Evolutionary conservation across 1,140 invertebrate species (phyloP).

Genomic region (Phocides pigmalion): DNA sequence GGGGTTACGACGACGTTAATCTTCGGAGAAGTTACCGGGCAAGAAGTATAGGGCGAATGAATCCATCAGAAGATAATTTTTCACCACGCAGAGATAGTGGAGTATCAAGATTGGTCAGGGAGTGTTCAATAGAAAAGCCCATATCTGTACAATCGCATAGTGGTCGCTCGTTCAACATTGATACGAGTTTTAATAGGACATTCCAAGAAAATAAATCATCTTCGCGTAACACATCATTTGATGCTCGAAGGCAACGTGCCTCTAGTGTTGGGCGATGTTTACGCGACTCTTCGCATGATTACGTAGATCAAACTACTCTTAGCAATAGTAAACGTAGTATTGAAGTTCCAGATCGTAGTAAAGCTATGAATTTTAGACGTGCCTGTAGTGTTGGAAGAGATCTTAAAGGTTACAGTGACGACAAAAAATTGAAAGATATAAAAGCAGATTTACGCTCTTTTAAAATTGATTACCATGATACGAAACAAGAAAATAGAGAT

Average conservation of each 20-base stretch:
- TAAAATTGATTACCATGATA: constrained; percentile 34
- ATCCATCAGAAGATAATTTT: constrained; percentile 32
- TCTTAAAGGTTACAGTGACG: constrained; percentile 28
- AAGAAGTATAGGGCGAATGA: constrained; percentile 38
- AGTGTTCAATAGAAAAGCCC: constrained; percentile 41
- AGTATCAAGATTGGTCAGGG: not conserved
- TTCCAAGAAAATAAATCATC: constrained; percentile 51
- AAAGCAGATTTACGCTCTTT: constrained; percentile 67
- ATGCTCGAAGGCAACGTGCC: constrained; percentile 60
- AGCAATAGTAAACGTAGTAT: constrained; percentile 21
- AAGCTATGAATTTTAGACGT: constrained; percentile 48
- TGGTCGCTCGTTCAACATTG: constrained; percentile 61
- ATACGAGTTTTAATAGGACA: constrained; percentile 62
- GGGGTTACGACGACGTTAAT: constrained; percentile 35
- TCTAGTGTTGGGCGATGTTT: constrained; percentile 64
- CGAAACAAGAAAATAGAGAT: not conserved
- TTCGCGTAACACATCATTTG: constrained; percentile 35
- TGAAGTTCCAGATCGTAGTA: constrained; percentile 10
- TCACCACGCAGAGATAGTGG: not conserved
- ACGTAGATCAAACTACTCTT: constrained; percentile 15
- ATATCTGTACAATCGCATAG: constrained; percentile 50
- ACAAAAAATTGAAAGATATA: constrained; percentile 60
- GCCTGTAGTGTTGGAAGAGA: constrained; percentile 71
- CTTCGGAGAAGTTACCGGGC: constrained; percentile 43
- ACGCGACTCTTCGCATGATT: constrained; percentile 33